Base-by-base conservation (phyloP, 1,140 invertebrate species). In the Cydia pomonella region DNA sequence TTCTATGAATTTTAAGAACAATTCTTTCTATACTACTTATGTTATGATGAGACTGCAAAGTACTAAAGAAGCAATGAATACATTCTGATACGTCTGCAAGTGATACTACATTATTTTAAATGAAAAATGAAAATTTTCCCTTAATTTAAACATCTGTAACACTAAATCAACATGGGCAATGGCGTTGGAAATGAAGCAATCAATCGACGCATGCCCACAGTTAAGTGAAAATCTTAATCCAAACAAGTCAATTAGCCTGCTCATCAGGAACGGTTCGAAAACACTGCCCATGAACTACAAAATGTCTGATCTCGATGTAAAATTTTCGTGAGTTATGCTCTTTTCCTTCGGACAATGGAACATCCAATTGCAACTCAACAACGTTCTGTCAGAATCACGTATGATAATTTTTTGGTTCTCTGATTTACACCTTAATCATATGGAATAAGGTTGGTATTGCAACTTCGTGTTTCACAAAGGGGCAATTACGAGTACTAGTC, bases 161-260 rank as follows among this genome's bases (percentile, higher is more conserved):
- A 38, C 0, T 38, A 9, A 38, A 38, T 9, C 7, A 38, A 38
- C 33, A 9, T 38, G 33, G 33, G 33, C 33, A 38, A 9, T 38
- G 9, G 9, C 16, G 13, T 25, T 64, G 9, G 23, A 27, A 64
- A 25, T 25, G 25, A 21, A 62, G 23, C 53, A 62, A 62, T 62
- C 21, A 64, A 29, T 64, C 29, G 25, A 64, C 25, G 62, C 13
- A 18, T n/a, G 21, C 13, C 53, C 53, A 47, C 44, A 62, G 53
- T 21, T 25, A 13, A 47, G 23, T 23, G 21, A 64, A 64, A 64
- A 64, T 64, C 62, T 64, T 64, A 62, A 64, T 64, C 62, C 23
- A 25, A 64, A 64, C 62, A 13, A 64, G 62, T 10, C 62, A 64
- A 25, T 25, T 12, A 25, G 9, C 12, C 21, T 13, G 62, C 10